These are phyloP conservation scores for Crotalus horridus DNA, from an alignment of 2,113 vertebrate genomes.

Conservation along the genomic window DNA sequence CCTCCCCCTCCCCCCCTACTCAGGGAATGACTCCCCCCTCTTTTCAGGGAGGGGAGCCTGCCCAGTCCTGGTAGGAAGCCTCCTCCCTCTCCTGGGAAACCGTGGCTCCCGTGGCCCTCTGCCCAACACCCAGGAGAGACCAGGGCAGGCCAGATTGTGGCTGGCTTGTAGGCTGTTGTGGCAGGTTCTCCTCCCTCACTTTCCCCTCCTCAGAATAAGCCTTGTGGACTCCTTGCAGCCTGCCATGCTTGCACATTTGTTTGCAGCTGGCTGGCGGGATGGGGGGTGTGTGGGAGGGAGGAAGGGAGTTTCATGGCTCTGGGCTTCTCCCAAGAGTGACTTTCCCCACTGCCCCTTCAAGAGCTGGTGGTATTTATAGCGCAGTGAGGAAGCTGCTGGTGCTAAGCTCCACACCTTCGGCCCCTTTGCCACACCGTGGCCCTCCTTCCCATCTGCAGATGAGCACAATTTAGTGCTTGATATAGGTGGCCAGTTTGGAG, in stretches of 20 bases:
- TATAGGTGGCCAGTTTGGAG: constrained; percentile 42
- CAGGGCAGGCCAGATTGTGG: neutral
- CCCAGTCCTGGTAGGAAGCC: neutral
- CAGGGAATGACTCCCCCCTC: neutral
- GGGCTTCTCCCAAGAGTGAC: too few species aligned
- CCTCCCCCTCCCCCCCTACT: too few species aligned
- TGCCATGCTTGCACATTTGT: neutral
- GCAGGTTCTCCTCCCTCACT: neutral
- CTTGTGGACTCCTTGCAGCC: neutral
- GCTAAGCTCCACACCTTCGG: constrained; percentile 57
- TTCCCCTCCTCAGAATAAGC: neutral
- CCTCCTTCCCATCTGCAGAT: constrained; percentile 38
- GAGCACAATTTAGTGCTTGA: constrained; percentile 51
- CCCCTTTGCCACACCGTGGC: constrained; percentile 35
- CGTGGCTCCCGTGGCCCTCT: neutral
- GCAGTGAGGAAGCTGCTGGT: constrained; percentile 13
- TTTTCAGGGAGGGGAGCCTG: neutral
- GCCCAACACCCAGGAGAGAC: neutral
- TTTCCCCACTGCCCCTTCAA: neutral
- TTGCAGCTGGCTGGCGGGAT: neutral
- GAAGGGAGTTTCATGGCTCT: neutral
- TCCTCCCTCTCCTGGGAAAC: neutral
- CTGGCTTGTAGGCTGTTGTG: too few species aligned
- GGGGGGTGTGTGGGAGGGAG: too few species aligned
- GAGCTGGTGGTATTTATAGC: constrained; percentile 58